A percentile compares a stretch with the other conserved stretches of the same genome.
Evolutionary conservation across 2,888 invertebrate genomes (phyloP).

Genomic region (Dione juno): DNA sequence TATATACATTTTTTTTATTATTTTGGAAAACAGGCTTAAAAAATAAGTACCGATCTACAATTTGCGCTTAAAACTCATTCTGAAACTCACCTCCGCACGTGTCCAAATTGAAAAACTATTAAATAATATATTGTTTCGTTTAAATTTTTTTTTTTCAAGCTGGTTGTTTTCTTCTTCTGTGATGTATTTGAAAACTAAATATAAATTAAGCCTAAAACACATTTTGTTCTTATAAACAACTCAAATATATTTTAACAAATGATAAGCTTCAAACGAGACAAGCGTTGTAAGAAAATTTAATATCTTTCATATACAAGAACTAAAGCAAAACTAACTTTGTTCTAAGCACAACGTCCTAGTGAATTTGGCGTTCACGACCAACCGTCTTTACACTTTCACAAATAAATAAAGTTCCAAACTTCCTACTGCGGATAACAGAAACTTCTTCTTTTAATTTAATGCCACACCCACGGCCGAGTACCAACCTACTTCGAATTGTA

Average conservation of each 20-base stretch:
- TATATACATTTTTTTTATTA: too few species aligned
- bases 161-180: too few species aligned
- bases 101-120: too few species aligned
- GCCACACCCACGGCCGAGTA: background rate
- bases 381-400: conserved; percentile 18
- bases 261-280: background rate
- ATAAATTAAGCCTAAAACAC: too few species aligned
- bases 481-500: background rate
- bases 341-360: background rate
- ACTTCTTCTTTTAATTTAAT: conserved; percentile 19
- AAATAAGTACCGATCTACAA: too few species aligned
- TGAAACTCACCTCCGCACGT: too few species aligned
- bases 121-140: too few species aligned
- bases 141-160: too few species aligned
- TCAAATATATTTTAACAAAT: background rate
- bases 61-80: too few species aligned
- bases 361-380: conserved; percentile 2
- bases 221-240: too few species aligned
- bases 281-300: background rate
- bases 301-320: conserved; percentile 2
- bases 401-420: conserved; percentile 15
- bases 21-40: too few species aligned
- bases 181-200: too few species aligned
- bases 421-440: conserved; percentile 3
- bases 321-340: conserved; percentile 2